Percentiles rank a stretch among this genome's conserved stretches.
phyloP scores from a whole-genome alignment of 2,113 vertebrate genomes.

The Mystacornis crossleyi region DNA sequence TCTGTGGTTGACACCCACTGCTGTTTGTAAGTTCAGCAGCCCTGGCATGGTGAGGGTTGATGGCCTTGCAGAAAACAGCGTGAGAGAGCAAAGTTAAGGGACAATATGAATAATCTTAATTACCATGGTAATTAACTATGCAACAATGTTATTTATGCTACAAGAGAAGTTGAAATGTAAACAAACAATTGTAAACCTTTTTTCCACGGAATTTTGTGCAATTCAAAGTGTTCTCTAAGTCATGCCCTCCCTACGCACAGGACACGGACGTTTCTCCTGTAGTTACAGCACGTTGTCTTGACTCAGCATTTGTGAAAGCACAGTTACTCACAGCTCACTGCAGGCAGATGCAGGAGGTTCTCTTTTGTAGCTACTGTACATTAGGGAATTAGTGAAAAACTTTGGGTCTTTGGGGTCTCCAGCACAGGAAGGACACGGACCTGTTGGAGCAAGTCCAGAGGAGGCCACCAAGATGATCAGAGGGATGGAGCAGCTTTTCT shows the following conservation, averaged over 20 bases:
- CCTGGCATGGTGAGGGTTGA: neutral
- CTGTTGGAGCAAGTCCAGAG: neutral
- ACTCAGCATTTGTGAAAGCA: neutral
- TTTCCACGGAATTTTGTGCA: neutral
- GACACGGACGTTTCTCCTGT: neutral
- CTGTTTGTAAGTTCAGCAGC: conserved; percentile 7
- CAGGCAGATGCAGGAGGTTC: neutral
- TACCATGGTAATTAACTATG: neutral
- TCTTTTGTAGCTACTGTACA: neutral
- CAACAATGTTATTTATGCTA: neutral
- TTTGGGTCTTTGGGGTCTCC: fast-evolving
- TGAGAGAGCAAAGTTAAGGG: neutral
- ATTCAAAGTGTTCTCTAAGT: fast-evolving
- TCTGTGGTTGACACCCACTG: conserved; percentile 24
- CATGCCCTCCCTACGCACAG: neutral
- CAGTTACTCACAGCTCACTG: neutral
- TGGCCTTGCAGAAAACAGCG: neutral
- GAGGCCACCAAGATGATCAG: neutral
- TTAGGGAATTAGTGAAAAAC: neutral
- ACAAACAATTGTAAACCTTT: fast-evolving
- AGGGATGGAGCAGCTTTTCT: neutral
- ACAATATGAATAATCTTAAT: neutral
- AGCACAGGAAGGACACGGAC: neutral
- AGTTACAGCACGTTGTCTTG: neutral
- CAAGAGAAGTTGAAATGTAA: neutral